These are phyloP conservation scores for Suncus etruscus DNA, from an alignment of 2,113 vertebrate genomes.

Conservation along the genomic window DNA sequence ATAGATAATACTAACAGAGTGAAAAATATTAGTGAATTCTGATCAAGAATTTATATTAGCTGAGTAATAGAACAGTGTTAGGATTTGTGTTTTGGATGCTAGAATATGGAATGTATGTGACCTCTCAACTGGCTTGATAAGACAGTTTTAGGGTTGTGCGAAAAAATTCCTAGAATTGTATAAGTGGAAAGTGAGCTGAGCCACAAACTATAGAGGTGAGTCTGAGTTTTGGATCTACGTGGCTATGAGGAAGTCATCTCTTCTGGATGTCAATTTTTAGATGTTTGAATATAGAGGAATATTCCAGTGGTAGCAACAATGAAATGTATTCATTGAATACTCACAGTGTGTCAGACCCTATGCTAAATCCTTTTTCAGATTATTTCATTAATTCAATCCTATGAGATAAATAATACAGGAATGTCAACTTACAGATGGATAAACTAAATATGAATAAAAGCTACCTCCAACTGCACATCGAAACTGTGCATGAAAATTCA, in stretches of 20 bases:
- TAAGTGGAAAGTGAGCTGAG: background rate
- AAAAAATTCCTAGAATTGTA: slow-evolving; percentile 7
- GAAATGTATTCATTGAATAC: background rate
- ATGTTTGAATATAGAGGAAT: background rate
- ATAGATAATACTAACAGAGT: background rate
- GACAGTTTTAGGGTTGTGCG: background rate
- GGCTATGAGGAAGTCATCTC: background rate
- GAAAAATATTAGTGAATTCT: background rate
- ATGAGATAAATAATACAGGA: background rate
- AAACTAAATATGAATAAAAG: slow-evolving; percentile 26
- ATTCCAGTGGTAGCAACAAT: background rate
- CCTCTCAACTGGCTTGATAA: background rate
- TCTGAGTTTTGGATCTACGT: background rate
- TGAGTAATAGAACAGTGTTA: background rate
- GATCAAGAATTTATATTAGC: slow-evolving; percentile 22
- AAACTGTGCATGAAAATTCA: background rate
- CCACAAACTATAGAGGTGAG: background rate
- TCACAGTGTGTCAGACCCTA: background rate
- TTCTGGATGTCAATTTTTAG: background rate
- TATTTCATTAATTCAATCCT: background rate
- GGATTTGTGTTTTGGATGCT: slow-evolving; percentile 19
- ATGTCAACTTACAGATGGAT: background rate
- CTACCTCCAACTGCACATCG: background rate
- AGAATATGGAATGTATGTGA: slow-evolving; percentile 1
- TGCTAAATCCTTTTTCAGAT: background rate